Base-by-base conservation (phyloP, 1,140 invertebrate genomes). In the Sogatella furcifera region DNA sequence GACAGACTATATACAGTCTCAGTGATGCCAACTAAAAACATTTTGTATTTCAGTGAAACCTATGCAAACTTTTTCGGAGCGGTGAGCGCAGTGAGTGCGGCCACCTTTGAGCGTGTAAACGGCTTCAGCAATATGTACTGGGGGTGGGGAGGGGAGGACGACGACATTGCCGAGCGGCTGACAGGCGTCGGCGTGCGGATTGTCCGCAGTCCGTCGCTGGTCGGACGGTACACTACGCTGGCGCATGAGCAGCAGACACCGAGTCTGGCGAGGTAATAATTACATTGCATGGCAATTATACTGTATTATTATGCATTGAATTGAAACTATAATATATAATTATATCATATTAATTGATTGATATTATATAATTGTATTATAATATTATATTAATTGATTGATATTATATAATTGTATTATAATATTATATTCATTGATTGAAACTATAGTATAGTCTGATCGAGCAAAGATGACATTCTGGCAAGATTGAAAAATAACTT, bases 91-190 rank as follows among this genome's bases (percentile, higher is more conserved):
- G 82, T 96, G 76, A 89, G 82, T 0, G 78, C 80, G 53, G 81
- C 86, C 63, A 90, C 95, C 66, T 92, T 94, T 72, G 76, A 80
- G 61, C 76, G 82, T 52, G 84, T 95, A 0, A 95, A 95, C 71
- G 92, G 92, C 0, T 95, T 93, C 77, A 91, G 89, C 24, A 95
- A 95, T 71, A 84, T 85, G 38, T 95, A 89, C 73, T 95, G 90
- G 86, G 92, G 91, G 9, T 94, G 91, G 91, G 92, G 92, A 34
- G 91, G 87, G 19, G 92, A 95, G 74, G 92, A 95, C 72, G 92
- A 95, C 70, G 92, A 95, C 71, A 91, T 95, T 88, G 85, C 85
- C 38, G 89, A 89, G 72, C 81, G 89, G 68, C 83, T 94, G 65
- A 84, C 84, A 64, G 83, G 84, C 67, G 82, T 84, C 64, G 84